These are phyloP conservation scores for Sericinus montela DNA, from an alignment of 2,888 invertebrate genomes.

Conservation along the genomic window DNA sequence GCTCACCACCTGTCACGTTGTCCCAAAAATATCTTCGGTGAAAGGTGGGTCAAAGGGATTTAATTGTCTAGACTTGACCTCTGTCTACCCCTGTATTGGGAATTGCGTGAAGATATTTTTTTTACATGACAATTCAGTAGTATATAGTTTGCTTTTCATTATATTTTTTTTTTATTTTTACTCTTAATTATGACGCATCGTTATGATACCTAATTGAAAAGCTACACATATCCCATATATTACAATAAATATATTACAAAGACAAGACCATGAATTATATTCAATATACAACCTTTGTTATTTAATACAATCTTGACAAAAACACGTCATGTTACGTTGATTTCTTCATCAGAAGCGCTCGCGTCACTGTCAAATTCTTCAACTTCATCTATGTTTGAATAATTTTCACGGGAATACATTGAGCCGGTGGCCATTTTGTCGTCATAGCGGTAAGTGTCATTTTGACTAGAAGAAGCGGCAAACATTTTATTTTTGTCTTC, in stretches of 20 bases:
- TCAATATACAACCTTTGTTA: constrained; percentile 13
- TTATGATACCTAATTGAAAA: background rate
- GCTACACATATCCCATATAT: background rate
- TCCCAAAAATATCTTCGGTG: too few relatives aligned
- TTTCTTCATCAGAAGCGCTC: constrained; percentile 89
- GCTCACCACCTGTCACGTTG: too few relatives aligned
- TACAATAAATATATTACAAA: constrained; percentile 4
- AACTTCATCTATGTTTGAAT: constrained; percentile 58
- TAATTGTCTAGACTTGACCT: too few relatives aligned
- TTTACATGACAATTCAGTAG: too few relatives aligned
- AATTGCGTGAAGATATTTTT: too few relatives aligned
- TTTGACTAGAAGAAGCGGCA: constrained; percentile 50
- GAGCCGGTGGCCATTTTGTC: constrained; percentile 56
- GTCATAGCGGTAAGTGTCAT: constrained; percentile 52
- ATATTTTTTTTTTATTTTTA: background rate
- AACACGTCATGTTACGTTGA: constrained; percentile 91
- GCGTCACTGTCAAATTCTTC: constrained; percentile 76
- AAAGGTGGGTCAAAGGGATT: too few relatives aligned
- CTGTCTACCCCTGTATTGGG: too few relatives aligned
- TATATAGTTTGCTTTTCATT: too few relatives aligned
- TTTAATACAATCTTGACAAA: constrained; percentile 28
- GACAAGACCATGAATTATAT: background rate
- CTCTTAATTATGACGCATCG: background rate
- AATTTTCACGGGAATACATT: constrained; percentile 50
- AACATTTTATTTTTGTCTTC: constrained; percentile 53